Evolutionary conservation across 2,888 invertebrate species (phyloP).

Genomic region (Acanthopleura granulata): DNA sequence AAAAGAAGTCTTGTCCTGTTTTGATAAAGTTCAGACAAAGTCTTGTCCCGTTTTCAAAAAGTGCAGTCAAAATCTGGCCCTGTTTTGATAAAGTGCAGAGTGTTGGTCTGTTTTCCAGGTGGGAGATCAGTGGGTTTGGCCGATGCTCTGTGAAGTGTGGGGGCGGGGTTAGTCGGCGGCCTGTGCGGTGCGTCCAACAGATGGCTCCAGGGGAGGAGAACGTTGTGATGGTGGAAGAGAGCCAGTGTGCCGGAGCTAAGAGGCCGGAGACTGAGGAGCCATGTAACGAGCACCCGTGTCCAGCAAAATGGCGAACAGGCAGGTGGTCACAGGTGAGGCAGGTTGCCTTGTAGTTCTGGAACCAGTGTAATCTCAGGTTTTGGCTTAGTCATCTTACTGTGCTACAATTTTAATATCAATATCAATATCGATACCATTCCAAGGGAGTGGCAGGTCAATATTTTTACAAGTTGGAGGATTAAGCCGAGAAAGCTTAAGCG

Average conservation of each 20-base stretch:
- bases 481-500: no score
- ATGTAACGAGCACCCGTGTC: conserved; percentile 13
- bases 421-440: no score
- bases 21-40: no score
- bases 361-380: no score
- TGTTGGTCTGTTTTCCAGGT: not conserved
- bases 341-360: no score
- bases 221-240: conserved; percentile 1
- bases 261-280: not conserved
- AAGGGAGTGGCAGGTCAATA: no score
- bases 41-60: not conserved
- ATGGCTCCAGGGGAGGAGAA: conserved; percentile 10
- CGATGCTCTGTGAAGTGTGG: conserved; percentile 16
- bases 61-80: no score
- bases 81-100: not conserved
- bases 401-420: no score
- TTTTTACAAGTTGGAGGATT: no score
- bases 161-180: conserved; percentile 2
- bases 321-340: conserved; percentile 2
- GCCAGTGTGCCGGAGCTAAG: not conserved
- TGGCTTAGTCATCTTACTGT: no score
- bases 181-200: conserved; percentile 8
- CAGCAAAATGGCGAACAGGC: not conserved
- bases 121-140: conserved; percentile 7
- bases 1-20: not conserved